Evolutionary conservation across 2,888 invertebrate genomes (phyloP), one percentile per base, ranked within the genome.

Genomic region (Folsomia manolachei): DNA sequence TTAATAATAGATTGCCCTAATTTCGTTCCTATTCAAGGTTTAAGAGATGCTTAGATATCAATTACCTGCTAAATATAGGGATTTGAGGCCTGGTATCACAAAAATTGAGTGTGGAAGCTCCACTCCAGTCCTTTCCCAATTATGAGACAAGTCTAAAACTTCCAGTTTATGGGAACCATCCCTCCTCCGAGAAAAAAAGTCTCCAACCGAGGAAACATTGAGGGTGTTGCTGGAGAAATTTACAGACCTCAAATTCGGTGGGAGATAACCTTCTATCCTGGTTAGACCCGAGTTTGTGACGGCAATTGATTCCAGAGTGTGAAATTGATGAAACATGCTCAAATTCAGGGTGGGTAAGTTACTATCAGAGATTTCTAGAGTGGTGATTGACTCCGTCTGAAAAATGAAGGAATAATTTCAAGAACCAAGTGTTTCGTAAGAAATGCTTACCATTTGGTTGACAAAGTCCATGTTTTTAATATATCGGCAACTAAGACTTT

Each of bases 1-100:
- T 84, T 4, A 84, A 67, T 11, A 83, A 14, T 21, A 19, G 56
- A 18, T 19, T 56, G 7, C 4, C 7, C 4, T 56, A 21, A 14
- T 56, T 56, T 56, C 56, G 7, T 56, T 18, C 21, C 21, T 18
- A 56, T 39, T 39, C 7, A 56, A n/a, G n/a, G n/a, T n/a, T n/a
- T n/a, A n/a, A n/a, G n/a, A n/a, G n/a, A n/a, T n/a, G n/a, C n/a
- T n/a, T n/a, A n/a, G n/a, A n/a, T n/a, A 56, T 21, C 7, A 56
- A n/a, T 19, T 56, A 56, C 56, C 56, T 56, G 11, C 56, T 19
- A 56, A 21, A 21, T 56, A 56, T 7, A 56, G 56, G n/a, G 56
- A 56, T 56, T 56, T 56, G n/a, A 56, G 56, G 7, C 4, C 4
- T 7, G 56, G 56, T n/a, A 56, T 4, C 4, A 4, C n/a, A n/a